Evolutionary conservation across 2,797 vertebrate species (phyloP), one percentile per base, ranked within the genome.

Genomic region (Pelochelys cantorii): DNA sequence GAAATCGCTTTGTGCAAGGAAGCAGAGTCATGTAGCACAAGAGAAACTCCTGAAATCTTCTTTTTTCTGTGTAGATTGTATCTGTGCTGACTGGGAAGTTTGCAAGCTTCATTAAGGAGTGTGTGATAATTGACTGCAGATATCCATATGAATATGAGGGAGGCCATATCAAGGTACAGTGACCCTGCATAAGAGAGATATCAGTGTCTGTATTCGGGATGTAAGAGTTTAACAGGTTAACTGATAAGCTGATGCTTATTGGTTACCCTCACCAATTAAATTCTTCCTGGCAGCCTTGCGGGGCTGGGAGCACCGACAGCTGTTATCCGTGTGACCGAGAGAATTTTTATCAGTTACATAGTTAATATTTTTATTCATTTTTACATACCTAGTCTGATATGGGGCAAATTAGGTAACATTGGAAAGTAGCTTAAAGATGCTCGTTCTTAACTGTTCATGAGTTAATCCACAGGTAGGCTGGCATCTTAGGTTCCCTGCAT

Each of bases 81-180:
- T 97, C 98, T 52, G 98, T 98, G 81, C 96, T 99, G 87, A 98
- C 96, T 0, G 98, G 98, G 20, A 97, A 98, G 90, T 99, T 98
- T 56, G 96, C 97, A 2, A 97, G 97, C 74, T 94, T 98, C 52
- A 98, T 99, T 11, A 98, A 99, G 84, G 97, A 97, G 4, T 97
- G 99, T 14, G 97, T 99, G 25, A 97, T 99, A 87, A 98, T 99
- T 48, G 99, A 99, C 95, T 99, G 99, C 87, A 98, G 99, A 75
- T 99, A 99, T 96, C 99, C 99, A 0, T 99, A 99, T 2, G 99
- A 99, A 94, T 99, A 99, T 0, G 99, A 99, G 31, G 99, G 99
- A 6, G 99, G 99, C 6, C 99, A 99, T 96, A 99, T 99, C 96
- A 99, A 99, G 98, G 99, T 99, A 90, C 82, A 93, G 0, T 59